Evolutionary conservation across 2,888 invertebrate genomes (phyloP), one percentile per base, ranked within the genome.

Genomic region (Graphium colonna): DNA sequence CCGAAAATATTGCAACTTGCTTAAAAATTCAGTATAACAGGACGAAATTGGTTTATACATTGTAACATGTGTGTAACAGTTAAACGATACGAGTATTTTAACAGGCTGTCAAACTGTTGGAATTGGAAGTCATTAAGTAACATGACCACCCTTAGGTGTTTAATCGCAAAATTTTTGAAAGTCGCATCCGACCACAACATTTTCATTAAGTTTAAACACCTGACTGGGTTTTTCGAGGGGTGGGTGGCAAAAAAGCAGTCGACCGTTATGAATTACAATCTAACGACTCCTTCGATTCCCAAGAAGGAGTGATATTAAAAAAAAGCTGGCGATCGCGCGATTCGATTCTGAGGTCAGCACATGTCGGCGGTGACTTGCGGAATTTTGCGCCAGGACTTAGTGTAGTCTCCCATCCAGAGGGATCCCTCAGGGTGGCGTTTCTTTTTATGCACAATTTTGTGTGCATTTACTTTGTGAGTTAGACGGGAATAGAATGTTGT

Each of bases 331-430:
- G 78, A 68, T 71, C 71, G 73, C 73, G 71, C 71, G 73, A 79
- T 80, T 78, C 79, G 79, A 80, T 78, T 81, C 78, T 69, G 71
- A 68, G 71, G 79, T 76, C 74, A 77, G 78, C 88, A 84, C 82
- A 87, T 88, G 88, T 81, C 80, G 78, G 64, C 73, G 58, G 73
- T 88, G 88, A 88, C 88, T 88, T 79, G 88, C 87, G 71, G 64
- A 69, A 62, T 65, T 50, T 52, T 41, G 57, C 41, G 54, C 45
- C 58, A 54, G 55, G 12, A 33, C n/a, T 55, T 42, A 49, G 41
- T 26, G 1, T 52, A 56, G 58, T 52, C 60, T 10, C 8, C 57
- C 60, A 60, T 59, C 61, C 57, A 36, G 55, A 16, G 56, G 21
- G n/a, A 17, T 41, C 17, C 21, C 21, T 21, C 21, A 21, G 5